Percentiles rank a stretch among this genome's conserved stretches.
These are phyloP conservation scores for Tokudaia muenninki DNA, from an alignment of 2,797 vertebrate genomes.

Conservation along the genomic window DNA sequence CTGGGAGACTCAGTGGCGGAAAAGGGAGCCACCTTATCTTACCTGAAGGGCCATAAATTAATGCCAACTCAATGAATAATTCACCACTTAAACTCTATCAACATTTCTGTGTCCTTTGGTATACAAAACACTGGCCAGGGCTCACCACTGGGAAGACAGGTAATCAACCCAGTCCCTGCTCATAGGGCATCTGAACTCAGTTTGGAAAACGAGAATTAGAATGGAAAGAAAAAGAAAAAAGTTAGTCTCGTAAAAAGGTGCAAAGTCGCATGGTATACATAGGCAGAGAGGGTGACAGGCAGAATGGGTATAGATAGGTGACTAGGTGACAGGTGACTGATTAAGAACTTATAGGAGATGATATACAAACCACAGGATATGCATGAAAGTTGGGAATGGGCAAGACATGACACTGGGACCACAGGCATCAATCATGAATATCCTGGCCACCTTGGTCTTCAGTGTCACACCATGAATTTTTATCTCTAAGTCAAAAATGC, in stretches of 20 bases:
- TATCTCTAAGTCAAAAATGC: neutral
- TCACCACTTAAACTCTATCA: neutral
- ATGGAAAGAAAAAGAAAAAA: neutral
- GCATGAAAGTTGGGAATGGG: neutral
- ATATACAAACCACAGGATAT: neutral
- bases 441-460: neutral
- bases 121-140: neutral
- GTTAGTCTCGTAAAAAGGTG: neutral
- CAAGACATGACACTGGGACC: neutral
- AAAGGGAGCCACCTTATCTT: neutral
- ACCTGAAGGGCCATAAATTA: neutral
- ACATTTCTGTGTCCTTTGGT: neutral
- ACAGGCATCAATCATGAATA: neutral
- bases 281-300: neutral
- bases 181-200: neutral
- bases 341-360: neutral
- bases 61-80: neutral
- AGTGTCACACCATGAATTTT: neutral
- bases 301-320: neutral
- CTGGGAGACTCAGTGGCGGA: neutral
- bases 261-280: neutral
- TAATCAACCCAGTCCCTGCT: neutral
- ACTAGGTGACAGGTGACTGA: neutral
- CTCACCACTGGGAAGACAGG: neutral
- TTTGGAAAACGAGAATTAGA: slow-evolving; percentile 3